These are phyloP conservation scores for Corythoichthys intestinalis DNA, from an alignment of 2,113 vertebrate genomes.

Conservation along the genomic window DNA sequence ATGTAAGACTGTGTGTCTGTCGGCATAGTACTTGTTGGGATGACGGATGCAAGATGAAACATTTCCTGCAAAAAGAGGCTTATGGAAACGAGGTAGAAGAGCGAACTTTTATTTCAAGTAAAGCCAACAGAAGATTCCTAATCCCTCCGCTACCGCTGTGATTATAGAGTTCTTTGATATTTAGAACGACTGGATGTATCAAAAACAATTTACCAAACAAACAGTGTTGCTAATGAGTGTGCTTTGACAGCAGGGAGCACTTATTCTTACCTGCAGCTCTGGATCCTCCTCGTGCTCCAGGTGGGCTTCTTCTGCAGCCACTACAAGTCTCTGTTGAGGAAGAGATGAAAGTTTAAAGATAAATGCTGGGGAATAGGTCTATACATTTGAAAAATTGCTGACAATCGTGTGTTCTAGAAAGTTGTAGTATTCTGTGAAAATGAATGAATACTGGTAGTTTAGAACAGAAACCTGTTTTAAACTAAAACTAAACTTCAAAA, in stretches of 20 bases:
- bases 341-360: neutral
- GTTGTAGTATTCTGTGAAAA: too few relatives aligned
- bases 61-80: constrained; percentile 8
- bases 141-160: constrained; percentile 8
- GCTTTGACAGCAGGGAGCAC: neutral
- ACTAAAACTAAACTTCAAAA: too few relatives aligned
- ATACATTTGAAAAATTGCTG: too few relatives aligned
- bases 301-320: constrained; percentile 95
- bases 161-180: neutral
- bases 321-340: constrained; percentile 83
- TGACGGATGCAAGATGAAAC: neutral
- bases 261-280: constrained; percentile 81
- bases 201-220: constrained; percentile 6
- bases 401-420: too few relatives aligned
- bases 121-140: constrained; percentile 23
- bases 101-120: constrained; percentile 4
- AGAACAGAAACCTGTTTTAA: too few relatives aligned
- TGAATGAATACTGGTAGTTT: too few relatives aligned
- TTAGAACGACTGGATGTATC: neutral
- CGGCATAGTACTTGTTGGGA: neutral
- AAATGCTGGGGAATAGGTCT: neutral
- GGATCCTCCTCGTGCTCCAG: constrained; percentile 94
- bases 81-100: neutral
- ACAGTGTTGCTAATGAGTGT: neutral
- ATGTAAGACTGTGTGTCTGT: neutral